These are phyloP conservation scores for Lineus longissimus DNA, from an alignment of 1,140 invertebrate genomes.

Conservation along the genomic window DNA sequence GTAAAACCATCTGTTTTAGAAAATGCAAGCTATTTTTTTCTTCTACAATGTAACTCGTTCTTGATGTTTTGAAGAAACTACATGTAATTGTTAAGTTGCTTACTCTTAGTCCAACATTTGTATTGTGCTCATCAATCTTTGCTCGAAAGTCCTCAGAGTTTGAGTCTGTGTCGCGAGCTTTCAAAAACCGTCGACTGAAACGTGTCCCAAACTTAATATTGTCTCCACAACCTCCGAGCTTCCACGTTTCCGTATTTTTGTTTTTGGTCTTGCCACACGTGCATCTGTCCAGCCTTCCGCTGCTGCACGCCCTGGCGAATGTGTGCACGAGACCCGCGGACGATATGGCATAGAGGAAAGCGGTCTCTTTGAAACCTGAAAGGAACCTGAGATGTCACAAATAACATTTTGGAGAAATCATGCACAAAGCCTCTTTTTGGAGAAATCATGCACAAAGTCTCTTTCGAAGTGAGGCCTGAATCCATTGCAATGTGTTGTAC, in stretches of 20 bases:
- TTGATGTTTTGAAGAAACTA: no score
- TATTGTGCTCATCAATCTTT: constrained; percentile 66
- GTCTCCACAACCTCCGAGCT: constrained; percentile 68
- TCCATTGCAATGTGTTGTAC: no score
- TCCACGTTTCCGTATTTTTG: constrained; percentile 54
- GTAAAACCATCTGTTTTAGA: no score
- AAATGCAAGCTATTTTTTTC: no score
- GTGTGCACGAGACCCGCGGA: constrained; percentile 67
- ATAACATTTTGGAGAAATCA: no score
- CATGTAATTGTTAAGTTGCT: no score
- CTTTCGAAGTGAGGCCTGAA: no score
- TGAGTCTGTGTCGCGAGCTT: constrained; percentile 27
- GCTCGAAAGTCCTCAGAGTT: constrained; percentile 42
- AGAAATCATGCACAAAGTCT: no score
- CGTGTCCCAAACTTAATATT: constrained; percentile 63
- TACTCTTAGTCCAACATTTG: constrained; percentile 63
- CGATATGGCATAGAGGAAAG: constrained; percentile 67
- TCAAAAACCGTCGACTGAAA: constrained; percentile 61
- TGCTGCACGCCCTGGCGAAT: constrained; percentile 64
- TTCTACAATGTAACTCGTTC: no score
- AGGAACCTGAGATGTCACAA: no score
- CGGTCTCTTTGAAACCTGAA: constrained; percentile 66
- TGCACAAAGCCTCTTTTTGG: no score
- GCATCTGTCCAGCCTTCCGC: constrained; percentile 64
- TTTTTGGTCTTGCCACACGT: constrained; percentile 59